Evolutionary conservation across 2,888 invertebrate genomes (phyloP), one percentile per base, ranked within the genome.

Genomic region (Mayetiola destructor): DNA sequence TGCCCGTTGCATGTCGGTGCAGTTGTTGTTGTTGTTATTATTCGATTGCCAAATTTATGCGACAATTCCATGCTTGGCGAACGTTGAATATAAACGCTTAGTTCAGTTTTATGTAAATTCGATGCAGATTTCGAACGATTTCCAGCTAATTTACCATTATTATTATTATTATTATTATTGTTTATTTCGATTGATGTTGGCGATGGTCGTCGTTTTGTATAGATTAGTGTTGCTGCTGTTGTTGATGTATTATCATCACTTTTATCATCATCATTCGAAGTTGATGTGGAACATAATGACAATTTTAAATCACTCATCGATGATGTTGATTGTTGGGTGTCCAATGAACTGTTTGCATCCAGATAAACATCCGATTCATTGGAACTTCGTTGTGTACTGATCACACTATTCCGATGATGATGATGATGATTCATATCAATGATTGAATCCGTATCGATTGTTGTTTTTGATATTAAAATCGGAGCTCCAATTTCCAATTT

Each of bases 401-500:
- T 27, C 4, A 27, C 48, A 48, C 48, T 32, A 12, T 21, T 32
- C 12, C 35, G 54, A 54, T 21, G 32, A 18, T 16, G 54, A 18
- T 5, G 54, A 54, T 21, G 32, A 18, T 16, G 54, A 18, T 5
- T 30, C 10, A 20, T 40, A 40, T 42, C 20, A 14, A 29, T 37
- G 18, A 29, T 21, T n/a, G 37, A 67, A 62, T 72, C 72, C 2
- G 68, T 64, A 60, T 71, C 69, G 59, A 72, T 57, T 0, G 68
- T 69, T 16, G 72, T 72, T 3, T 70, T 70, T 6, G 72, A 72
- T 61, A 72, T 72, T 12, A 72, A 52, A 2, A 72, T 60, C 1
- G 72, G 72, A 5, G 71, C 72, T 8, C 72, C 72, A 27, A 72
- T 72, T 61, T 72, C 72, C 20, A 69, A 60, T 5, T 69, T 68